A percentile compares a stretch with the other conserved stretches of the same genome.
Conservation (phyloP, 64 coral and sea anemone genomes). For the Pachyseris speciosa region DNA sequence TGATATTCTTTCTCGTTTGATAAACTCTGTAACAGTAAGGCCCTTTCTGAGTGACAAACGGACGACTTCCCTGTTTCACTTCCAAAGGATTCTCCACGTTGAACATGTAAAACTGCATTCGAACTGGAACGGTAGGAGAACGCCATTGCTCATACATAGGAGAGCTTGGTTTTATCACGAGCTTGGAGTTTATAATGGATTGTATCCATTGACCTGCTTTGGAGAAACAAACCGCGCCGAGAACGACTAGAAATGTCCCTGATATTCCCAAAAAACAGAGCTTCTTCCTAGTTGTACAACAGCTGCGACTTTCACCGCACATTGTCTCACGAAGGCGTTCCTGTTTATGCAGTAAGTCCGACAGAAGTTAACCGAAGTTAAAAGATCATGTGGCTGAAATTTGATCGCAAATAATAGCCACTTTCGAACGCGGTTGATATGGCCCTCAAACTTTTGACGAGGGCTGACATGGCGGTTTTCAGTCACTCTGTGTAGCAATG, state of each 20-base stretch:
- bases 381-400: no score
- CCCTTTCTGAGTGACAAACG: slow-evolving; percentile 62
- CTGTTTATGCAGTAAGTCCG: no score
- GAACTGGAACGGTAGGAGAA: slow-evolving; percentile 59
- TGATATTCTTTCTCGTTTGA: slow-evolving; percentile 67
- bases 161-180: slow-evolving; percentile 49
- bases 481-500: no score
- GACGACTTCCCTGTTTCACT: slow-evolving; percentile 50
- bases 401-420: no score
- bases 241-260: slow-evolving; percentile 7
- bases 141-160: slow-evolving; percentile 60
- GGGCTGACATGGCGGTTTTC: no score
- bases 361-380: no score
- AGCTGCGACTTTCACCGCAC: no score
- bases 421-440: no score
- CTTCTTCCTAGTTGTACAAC: not conserved
- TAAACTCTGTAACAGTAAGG: slow-evolving; percentile 78
- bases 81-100: slow-evolving; percentile 70
- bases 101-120: slow-evolving; percentile 74
- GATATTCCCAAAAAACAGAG: not conserved
- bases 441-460: no score
- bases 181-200: slow-evolving; percentile 55
- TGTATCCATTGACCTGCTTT: slow-evolving; percentile 36
- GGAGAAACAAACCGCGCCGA: slow-evolving; percentile 44
- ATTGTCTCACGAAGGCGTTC: no score